Conservation (phyloP, 1,140 invertebrate genomes). For the Caenorhabditis elegans region DNA sequence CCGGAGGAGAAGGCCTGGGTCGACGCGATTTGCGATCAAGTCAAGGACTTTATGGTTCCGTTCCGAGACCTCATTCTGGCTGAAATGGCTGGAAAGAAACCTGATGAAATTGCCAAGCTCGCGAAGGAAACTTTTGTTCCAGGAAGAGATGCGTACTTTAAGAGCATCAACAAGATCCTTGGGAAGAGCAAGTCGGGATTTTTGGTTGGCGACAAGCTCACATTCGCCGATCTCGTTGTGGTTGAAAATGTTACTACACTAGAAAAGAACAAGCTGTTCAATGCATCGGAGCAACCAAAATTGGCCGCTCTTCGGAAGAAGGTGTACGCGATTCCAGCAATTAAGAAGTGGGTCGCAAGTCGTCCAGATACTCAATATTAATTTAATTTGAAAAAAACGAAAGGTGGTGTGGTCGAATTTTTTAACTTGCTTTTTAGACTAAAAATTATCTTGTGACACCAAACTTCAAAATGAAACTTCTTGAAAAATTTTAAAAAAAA, state of each 20-base stretch:
- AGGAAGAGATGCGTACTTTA: constrained; percentile 2
- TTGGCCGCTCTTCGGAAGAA: too few species aligned
- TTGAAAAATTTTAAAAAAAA: too few species aligned
- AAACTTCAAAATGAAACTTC: too few species aligned
- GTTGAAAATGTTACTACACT: constrained; percentile 7
- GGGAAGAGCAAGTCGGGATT: constrained; percentile 11
- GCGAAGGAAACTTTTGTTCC: background rate
- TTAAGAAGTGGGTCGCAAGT: too few species aligned
- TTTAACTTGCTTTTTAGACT: too few species aligned
- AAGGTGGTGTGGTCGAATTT: too few species aligned
- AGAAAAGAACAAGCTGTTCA: background rate
- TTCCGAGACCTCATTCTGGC: background rate
- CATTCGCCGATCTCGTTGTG: constrained; percentile 22
- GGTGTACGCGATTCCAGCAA: too few species aligned
- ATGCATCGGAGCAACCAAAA: background rate
- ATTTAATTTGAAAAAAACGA: too few species aligned
- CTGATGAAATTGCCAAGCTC: background rate
- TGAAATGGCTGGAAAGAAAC: background rate
- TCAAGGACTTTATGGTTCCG: constrained; percentile 1
- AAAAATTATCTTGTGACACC: too few species aligned
- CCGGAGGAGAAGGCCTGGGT: constrained; percentile 15
- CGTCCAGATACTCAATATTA: background rate
- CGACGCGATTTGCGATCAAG: constrained; percentile 14
- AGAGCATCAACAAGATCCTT: background rate
- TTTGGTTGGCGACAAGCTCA: constrained; percentile 11